phyloP scores from a whole-genome alignment of 2,113 vertebrate species.

The Hemibagrus wyckioides region DNA sequence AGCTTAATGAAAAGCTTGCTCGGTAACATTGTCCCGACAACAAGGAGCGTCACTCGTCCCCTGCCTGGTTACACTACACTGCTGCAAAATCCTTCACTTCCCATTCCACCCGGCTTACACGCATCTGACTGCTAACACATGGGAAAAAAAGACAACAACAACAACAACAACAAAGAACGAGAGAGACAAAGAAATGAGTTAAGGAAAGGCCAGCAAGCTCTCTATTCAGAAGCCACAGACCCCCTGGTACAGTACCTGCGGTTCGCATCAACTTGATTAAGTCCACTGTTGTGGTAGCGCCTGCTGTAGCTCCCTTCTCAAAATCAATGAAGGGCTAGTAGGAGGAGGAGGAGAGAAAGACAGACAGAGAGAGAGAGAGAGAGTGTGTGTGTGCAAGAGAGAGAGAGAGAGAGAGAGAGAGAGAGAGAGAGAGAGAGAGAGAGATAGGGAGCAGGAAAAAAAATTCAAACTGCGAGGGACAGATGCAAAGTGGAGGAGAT shows the following conservation, averaged over 20 bases:
- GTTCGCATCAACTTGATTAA: conserved; percentile 99
- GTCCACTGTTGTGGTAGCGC: conserved; percentile 93
- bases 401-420: conserved; percentile 71
- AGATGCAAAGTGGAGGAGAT: conserved; percentile 99
- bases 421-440: conserved; percentile 60
- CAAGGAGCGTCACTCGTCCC: conserved; percentile 50
- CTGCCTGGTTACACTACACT: conserved; percentile 43
- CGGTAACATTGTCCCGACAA: conserved; percentile 44
- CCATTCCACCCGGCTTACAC: conserved; percentile 34
- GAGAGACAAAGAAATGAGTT: conserved; percentile 3
- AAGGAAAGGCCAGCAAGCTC: conserved; percentile 34
- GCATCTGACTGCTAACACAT: conserved; percentile 18
- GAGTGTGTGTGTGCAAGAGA: conserved; percentile 58
- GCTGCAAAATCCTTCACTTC: conserved; percentile 44
- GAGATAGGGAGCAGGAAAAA: conserved; percentile 65
- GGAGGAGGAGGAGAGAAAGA: conserved; percentile 42
- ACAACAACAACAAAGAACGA: background rate
- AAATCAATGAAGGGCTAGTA: conserved; percentile 82
- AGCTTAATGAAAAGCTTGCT: conserved; percentile 51
- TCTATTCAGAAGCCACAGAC: conserved; percentile 41
- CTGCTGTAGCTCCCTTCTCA: conserved; percentile 85
- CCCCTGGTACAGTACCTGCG: conserved; percentile 85
- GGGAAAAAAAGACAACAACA: background rate
- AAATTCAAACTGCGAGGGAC: conserved; percentile 98
- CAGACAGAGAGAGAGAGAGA: conserved; percentile 68